phyloP scores from a whole-genome alignment of 2,113 vertebrate genomes.

The Etheostoma cragini region DNA sequence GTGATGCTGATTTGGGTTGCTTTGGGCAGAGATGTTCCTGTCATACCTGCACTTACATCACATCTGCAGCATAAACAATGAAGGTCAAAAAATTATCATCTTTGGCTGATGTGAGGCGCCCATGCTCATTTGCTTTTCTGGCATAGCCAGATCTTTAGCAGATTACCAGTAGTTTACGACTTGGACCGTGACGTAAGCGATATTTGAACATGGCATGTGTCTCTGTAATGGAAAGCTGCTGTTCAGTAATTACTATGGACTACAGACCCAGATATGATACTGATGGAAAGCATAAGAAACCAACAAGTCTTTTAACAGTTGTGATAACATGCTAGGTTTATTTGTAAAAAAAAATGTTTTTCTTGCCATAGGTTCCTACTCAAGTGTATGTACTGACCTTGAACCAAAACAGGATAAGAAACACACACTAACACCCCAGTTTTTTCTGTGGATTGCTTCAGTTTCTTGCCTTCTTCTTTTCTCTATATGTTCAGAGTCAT shows the following conservation, averaged over 20 bases:
- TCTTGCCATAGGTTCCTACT: not conserved
- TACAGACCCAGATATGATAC: not conserved
- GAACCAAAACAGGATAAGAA: not conserved
- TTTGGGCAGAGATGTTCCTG: constrained; percentile 16
- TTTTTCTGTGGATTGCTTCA: not conserved
- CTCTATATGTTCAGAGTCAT: not conserved
- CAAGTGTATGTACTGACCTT: not conserved
- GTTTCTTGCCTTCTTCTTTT: not conserved
- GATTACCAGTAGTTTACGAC: not conserved
- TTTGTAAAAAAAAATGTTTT: not conserved
- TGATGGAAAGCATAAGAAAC: not conserved
- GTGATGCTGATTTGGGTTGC: constrained; percentile 17
- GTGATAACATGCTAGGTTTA: not conserved
- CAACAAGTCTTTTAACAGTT: not conserved
- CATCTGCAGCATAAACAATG: not conserved
- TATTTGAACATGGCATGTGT: not conserved
- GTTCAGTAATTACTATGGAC: not conserved
- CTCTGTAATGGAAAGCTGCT: too few species aligned
- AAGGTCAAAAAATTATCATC: not conserved
- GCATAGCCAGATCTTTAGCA: not conserved
- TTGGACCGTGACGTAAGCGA: not conserved
- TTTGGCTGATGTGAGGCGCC: not conserved
- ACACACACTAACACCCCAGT: not conserved
- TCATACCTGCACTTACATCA: not conserved
- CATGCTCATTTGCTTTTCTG: too few species aligned